A percentile compares a stretch with the other conserved stretches of the same genome.
These are phyloP conservation scores for Notoglanidium macrostoma DNA, from an alignment of 2,797 vertebrate genomes.

Conservation along the genomic window DNA sequence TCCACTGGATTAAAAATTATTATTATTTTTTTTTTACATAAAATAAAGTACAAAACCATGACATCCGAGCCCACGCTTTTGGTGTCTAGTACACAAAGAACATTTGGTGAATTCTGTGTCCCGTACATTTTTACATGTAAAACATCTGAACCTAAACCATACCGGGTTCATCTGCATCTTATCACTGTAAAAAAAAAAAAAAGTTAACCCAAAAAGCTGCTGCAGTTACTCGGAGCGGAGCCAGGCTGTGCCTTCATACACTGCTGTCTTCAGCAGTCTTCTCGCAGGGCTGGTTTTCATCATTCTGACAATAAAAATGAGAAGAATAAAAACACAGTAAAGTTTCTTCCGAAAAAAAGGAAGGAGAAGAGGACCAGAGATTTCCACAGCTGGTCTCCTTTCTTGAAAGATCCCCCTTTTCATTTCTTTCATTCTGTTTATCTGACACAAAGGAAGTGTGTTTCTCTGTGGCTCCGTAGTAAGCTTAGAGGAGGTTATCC, in stretches of 20 bases:
- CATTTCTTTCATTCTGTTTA: constrained; percentile 42
- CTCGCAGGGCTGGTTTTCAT: constrained; percentile 76
- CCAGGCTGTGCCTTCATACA: constrained; percentile 71
- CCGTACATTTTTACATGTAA: constrained; percentile 19
- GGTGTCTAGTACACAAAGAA: constrained; percentile 26
- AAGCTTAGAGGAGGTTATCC: constrained; percentile 60
- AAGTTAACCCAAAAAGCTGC: constrained; percentile 74
- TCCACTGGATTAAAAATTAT: neutral
- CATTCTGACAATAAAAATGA: constrained; percentile 78
- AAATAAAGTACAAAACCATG: constrained; percentile 21
- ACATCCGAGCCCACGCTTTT: constrained; percentile 17
- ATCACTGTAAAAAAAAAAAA: constrained; percentile 67
- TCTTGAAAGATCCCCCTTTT: constrained; percentile 56
- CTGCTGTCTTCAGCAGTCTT: constrained; percentile 70
- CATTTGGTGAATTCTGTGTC: constrained; percentile 22
- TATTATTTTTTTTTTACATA: constrained; percentile 47
- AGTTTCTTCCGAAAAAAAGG: constrained; percentile 57
- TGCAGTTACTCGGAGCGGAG: constrained; percentile 55
- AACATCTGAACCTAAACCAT: constrained; percentile 10
- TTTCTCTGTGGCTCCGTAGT: constrained; percentile 51
- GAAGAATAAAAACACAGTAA: constrained; percentile 75
- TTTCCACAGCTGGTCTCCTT: constrained; percentile 62
- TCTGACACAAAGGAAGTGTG: constrained; percentile 34
- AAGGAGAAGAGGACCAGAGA: constrained; percentile 56
- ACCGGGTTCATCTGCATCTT: constrained; percentile 76